Evolutionary conservation across 2,888 invertebrate species (phyloP).

Genomic region (Leucoptera coffeella): DNA sequence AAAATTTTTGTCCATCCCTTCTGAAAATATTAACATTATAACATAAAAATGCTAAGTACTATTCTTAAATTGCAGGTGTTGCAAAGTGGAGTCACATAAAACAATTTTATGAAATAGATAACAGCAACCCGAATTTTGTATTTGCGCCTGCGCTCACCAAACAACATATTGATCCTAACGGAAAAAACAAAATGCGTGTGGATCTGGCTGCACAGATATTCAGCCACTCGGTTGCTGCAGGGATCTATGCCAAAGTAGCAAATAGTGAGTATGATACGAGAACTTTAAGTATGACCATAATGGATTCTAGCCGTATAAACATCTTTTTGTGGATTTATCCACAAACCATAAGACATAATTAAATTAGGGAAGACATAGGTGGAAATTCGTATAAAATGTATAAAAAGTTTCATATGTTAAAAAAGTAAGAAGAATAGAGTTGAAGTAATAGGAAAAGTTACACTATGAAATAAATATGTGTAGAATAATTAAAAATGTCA

Average conservation of each 20-base stretch:
- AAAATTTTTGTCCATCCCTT: slow-evolving; percentile 6
- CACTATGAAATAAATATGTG: too few species aligned
- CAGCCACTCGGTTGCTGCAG: slow-evolving; percentile 1
- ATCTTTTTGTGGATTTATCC: background rate
- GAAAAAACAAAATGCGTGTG: slow-evolving; percentile 5
- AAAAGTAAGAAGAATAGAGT: too few species aligned
- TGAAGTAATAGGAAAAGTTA: too few species aligned
- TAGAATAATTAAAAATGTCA: background rate
- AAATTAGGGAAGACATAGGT: background rate
- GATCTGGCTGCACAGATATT: slow-evolving; percentile 4
- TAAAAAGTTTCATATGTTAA: too few species aligned
- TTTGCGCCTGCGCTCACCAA: slow-evolving; percentile 4
- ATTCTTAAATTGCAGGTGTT: slow-evolving; percentile 2
- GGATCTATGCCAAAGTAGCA: background rate
- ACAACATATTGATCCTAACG: slow-evolving; percentile 4
- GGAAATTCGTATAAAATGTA: background rate
- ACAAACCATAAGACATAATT: background rate
- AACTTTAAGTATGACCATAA: background rate
- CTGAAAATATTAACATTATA: background rate
- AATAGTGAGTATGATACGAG: background rate
- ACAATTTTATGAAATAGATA: slow-evolving; percentile 4
- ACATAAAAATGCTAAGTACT: background rate
- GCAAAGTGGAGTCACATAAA: slow-evolving; percentile 4
- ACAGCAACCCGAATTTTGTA: slow-evolving; percentile 4
- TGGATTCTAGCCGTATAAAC: background rate